Evolutionary conservation across 2,113 vertebrate genomes (phyloP), one percentile per base, ranked within the genome.

Genomic region (Otocyon megalotis): DNA sequence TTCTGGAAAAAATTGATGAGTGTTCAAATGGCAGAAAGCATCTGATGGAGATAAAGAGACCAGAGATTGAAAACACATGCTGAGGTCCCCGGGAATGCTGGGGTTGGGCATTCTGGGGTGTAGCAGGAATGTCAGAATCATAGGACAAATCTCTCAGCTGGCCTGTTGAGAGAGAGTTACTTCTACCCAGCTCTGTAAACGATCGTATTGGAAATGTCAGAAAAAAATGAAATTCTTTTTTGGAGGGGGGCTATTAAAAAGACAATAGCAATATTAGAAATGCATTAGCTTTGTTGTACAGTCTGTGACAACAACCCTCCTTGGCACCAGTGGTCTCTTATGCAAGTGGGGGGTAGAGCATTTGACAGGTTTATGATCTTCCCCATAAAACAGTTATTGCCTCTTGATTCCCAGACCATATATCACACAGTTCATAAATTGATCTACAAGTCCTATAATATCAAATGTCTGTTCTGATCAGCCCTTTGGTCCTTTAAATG

Each of bases 401-500:
- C 69, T 87, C 53, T 98, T 98, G 54, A 96, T 97, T 96, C 88
- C 80, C 85, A 2, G 65, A 62, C 28, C 81, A 13, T 76, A 74
- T 94, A 96, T 95, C 96, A 97, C 37, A n/a, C n/a, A 53, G 32
- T 93, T 94, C 20, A 15, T 92, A 96, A 93, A 97, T 65, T 92
- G 83, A 96, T 97, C 97, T 98, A 96, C n/a, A 95, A 91, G 98
- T 97, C 93, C 65, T 35, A 82, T 96, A 97, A 98, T 98, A 97
- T 94, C 81, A 96, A 92, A 96, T 80, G 79, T 95, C 91, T 97
- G 32, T 98, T 98, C 97, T 97, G 84, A 98, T 98, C 26, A 90
- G 87, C 60, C 37, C 94, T 74, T 95, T 88, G 83, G 88, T 90
- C 93, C 96, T 85, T 98, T 97, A 97, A 97, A 95, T 97, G 98